phyloP scores from a whole-genome alignment of 2,888 invertebrate genomes.

The Nomada ferruginata region DNA sequence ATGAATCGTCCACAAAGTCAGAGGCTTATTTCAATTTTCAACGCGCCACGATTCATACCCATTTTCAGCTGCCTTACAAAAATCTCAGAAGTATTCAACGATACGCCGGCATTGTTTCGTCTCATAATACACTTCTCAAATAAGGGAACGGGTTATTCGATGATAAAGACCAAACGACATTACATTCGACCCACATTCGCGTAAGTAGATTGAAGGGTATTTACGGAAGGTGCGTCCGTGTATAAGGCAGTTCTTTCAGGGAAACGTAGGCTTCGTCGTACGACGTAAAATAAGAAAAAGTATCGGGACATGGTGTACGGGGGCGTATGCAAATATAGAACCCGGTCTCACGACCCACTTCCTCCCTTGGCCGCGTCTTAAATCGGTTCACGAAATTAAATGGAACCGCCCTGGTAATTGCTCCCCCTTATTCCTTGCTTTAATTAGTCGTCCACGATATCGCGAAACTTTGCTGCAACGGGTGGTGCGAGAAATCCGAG shows the following conservation, averaged over 20 bases:
- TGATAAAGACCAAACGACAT: no score
- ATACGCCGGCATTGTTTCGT: background rate
- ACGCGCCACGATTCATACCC: background rate
- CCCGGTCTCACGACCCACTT: slow-evolving; percentile 58
- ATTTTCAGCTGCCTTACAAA: background rate
- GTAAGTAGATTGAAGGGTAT: background rate
- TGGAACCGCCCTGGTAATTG: slow-evolving; percentile 72
- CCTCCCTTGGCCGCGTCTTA: slow-evolving; percentile 45
- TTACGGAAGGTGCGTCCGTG: background rate
- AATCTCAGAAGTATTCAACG: background rate
- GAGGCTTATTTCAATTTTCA: slow-evolving; percentile 3
- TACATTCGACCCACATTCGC: no score
- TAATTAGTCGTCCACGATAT: slow-evolving; percentile 75
- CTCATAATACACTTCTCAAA: background rate
- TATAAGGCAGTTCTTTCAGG: background rate
- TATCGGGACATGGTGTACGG: slow-evolving; percentile 1
- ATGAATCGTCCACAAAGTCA: slow-evolving; percentile 1
- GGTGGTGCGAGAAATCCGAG: slow-evolving; percentile 56
- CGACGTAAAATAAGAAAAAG: slow-evolving; percentile 11
- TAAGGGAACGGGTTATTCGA: background rate
- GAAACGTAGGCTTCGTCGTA: background rate
- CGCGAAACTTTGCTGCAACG: slow-evolving; percentile 72
- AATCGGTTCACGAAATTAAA: slow-evolving; percentile 70
- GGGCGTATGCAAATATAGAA: slow-evolving; percentile 40
- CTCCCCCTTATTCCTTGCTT: slow-evolving; percentile 73